Percentiles rank a stretch among this genome's conserved stretches.
phyloP scores from a whole-genome alignment of 2,888 invertebrate genomes.

The Chironomus riparius region DNA sequence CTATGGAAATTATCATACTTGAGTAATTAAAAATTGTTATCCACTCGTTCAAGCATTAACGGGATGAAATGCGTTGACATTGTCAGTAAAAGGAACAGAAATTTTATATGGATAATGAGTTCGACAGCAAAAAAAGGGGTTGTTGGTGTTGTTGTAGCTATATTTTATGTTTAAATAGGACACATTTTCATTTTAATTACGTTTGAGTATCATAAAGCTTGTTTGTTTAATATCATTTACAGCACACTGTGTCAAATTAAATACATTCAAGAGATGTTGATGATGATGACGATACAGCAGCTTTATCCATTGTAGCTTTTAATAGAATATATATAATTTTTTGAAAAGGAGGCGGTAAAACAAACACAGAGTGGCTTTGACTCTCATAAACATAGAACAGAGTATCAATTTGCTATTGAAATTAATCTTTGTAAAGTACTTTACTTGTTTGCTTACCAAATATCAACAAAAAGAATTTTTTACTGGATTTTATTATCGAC shows the following conservation, averaged over 20 bases:
- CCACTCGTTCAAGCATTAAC: neutral
- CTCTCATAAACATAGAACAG: neutral
- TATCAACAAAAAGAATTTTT: neutral
- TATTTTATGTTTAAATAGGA: slow-evolving; percentile 3
- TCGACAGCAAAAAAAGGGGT: neutral
- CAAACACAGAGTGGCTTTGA: too few relatives aligned
- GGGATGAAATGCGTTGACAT: neutral
- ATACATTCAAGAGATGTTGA: neutral
- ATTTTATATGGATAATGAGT: neutral
- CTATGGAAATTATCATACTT: too few relatives aligned
- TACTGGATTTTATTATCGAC: neutral
- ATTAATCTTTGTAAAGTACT: slow-evolving; percentile 1
- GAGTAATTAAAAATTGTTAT: neutral
- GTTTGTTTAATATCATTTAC: slow-evolving; percentile 5
- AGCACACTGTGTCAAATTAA: slow-evolving; percentile 5
- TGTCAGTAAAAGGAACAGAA: neutral
- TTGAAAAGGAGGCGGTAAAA: neutral
- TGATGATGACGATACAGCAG: neutral
- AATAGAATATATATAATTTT: too few relatives aligned
- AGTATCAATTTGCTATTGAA: slow-evolving; percentile 8
- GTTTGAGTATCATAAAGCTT: slow-evolving; percentile 6
- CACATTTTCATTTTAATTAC: slow-evolving; percentile 4
- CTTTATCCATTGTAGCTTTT: too few relatives aligned
- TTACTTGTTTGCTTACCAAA: neutral
- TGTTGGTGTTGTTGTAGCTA: neutral